Base-by-base conservation (phyloP, 2,113 vertebrate genomes). In the Elgaria multicarinata region DNA sequence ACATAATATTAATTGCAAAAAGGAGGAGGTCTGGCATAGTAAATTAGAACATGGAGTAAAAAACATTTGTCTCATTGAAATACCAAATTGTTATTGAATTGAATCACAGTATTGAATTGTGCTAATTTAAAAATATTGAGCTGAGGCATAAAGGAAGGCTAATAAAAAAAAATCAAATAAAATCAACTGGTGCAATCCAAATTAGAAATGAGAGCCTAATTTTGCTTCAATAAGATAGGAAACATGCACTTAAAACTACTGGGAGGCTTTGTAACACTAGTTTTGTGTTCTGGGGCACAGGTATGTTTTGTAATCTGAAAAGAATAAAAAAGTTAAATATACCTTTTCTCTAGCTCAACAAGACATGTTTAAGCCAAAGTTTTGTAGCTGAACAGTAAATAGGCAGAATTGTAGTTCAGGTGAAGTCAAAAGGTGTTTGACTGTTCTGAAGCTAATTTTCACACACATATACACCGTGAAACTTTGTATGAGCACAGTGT, bases 81-180 rank as follows among this genome's bases (percentile, higher is more conserved):
- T 88, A 50, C 39, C 31, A 18, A 69, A 69, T 92, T 92, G 46
- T 90, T 10, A 64, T 3, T 90, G 69, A 93, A 92, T 6, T 7
- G 13, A 83, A 36, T 84, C 90, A 64, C 36, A 88, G 42, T 81
- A 92, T 90, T 78, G 86, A 87, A 91, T 78, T 87, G 80, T 78
- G 62, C 85, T 91, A 87, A 91, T 91, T 91, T 91, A 91, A 87
- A 69, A 91, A 91, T 83, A 91, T 83, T 87, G 90, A 87, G 36
- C 71, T 78, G 46, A 67, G 90, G 22, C 53, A 87, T 83, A 77
- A 88, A 62, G 72, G 20, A n/a, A 69, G 83, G 22, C 77, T 18
- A 83, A 91, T 91, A 69, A 86, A 82, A 58, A 50, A 76, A 84
- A 84, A 84, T 84, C 74, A 79, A 53, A 82, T 33, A 75, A 90